Conservation (phyloP, 2,113 vertebrate species). For the Microtus ochrogaster region DNA sequence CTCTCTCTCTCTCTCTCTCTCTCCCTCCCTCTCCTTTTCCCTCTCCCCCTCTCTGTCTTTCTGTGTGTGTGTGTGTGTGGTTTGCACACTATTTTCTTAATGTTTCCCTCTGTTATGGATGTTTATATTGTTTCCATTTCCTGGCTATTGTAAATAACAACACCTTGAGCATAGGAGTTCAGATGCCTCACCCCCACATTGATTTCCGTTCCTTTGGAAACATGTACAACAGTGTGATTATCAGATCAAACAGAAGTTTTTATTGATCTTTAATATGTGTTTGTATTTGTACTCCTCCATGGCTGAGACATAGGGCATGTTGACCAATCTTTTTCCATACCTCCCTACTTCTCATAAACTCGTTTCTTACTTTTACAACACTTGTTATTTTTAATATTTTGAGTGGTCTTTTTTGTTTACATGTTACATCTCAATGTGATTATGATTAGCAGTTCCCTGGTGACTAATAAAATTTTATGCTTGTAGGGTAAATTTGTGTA, state of each 20-base stretch:
- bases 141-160: not conserved
- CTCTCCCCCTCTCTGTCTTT: not conserved
- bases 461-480: not conserved
- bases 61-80: not conserved
- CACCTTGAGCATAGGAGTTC: not conserved
- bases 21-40: not conserved
- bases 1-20: not conserved
- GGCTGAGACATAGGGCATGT: not conserved
- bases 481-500: not conserved
- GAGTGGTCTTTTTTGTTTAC: not conserved
- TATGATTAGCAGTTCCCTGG: not conserved
- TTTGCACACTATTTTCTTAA: not conserved
- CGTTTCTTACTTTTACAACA: not conserved
- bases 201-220: not conserved
- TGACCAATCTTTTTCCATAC: not conserved
- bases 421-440: not conserved
- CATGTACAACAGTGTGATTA: not conserved
- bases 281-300: not conserved
- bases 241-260: not conserved
- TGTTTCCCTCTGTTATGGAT: not conserved
- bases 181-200: not conserved
- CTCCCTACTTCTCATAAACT: fast-evolving
- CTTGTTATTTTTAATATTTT: not conserved
- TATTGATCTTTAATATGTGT: not conserved
- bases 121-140: not conserved